Evolutionary conservation across 1,140 invertebrate genomes (phyloP).

Genomic region (Apocrypta bakeri): DNA sequence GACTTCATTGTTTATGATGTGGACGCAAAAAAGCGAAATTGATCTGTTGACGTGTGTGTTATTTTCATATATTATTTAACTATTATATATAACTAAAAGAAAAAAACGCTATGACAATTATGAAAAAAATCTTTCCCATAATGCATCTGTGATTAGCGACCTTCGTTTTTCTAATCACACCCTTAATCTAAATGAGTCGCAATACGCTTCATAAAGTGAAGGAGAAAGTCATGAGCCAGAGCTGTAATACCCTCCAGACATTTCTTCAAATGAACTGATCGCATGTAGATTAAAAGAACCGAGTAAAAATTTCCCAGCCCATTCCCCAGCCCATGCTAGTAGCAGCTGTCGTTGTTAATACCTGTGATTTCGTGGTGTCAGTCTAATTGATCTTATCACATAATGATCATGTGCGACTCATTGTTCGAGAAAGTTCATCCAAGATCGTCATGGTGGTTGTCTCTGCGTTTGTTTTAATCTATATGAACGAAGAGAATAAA

Average conservation of each 20-base stretch:
- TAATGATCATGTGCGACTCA: background rate
- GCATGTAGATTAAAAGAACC: slow-evolving; percentile 2
- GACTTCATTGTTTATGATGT: background rate
- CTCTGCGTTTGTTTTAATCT: slow-evolving; percentile 33
- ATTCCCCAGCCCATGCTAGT: too few species aligned
- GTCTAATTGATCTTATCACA: too few species aligned
- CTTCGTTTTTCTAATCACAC: background rate
- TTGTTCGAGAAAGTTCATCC: slow-evolving; percentile 10
- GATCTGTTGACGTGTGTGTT: too few species aligned
- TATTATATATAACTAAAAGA: too few species aligned
- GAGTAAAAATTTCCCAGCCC: background rate
- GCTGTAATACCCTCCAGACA: too few species aligned
- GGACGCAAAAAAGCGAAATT: too few species aligned
- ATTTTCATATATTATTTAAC: too few species aligned
- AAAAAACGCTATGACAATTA: background rate
- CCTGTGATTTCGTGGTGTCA: too few species aligned
- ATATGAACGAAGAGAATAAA: too few species aligned
- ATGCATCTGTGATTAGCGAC: background rate
- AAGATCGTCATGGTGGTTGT: background rate
- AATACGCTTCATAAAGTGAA: background rate
- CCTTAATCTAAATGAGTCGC: background rate
- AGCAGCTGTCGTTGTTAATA: too few species aligned
- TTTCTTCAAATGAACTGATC: background rate
- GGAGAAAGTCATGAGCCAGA: background rate
- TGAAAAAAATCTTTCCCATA: background rate